These are phyloP conservation scores for Hydrozoanthus gracilis DNA, from an alignment of 92 coral and sea anemone species.

Conservation along the genomic window DNA sequence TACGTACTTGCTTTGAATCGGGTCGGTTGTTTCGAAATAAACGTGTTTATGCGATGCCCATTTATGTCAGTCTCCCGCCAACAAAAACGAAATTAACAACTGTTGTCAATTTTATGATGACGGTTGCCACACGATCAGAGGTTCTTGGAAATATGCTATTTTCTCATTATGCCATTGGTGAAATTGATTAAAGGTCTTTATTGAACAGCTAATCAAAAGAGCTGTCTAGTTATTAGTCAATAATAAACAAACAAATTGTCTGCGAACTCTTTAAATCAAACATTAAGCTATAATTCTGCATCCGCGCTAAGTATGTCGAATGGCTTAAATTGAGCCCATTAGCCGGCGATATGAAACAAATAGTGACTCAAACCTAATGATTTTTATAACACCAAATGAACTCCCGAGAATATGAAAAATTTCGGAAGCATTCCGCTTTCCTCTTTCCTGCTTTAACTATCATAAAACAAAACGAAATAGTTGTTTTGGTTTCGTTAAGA, in stretches of 20 bases:
- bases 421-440: not conserved
- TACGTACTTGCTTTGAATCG: not conserved
- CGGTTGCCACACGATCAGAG: slow-evolving; percentile 87
- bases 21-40: not conserved
- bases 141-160: slow-evolving; percentile 83
- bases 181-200: slow-evolving; percentile 85
- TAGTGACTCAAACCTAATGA: slow-evolving; percentile 73
- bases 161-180: slow-evolving; percentile 77
- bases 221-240: slow-evolving; percentile 80
- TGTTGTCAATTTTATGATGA: slow-evolving; percentile 52
- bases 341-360: slow-evolving; percentile 72
- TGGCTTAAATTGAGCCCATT: slow-evolving; percentile 84
- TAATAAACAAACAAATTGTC: slow-evolving; percentile 95
- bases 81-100: slow-evolving; percentile 73
- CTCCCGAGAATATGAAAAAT: slow-evolving; percentile 42
- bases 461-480: not conserved
- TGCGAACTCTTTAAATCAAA: slow-evolving; percentile 89
- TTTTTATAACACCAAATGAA: slow-evolving; percentile 51
- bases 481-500: slow-evolving; percentile 7
- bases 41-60: not conserved
- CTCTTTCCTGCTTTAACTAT: not conserved
- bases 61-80: slow-evolving; percentile 58
- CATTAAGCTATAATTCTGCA: slow-evolving; percentile 79
- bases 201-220: slow-evolving; percentile 78
- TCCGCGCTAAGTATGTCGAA: slow-evolving; percentile 72